Percentiles rank a stretch among this genome's conserved stretches.
These are phyloP conservation scores for Vulpes lagopus DNA, from an alignment of 2,113 vertebrate species.

Conservation along the genomic window DNA sequence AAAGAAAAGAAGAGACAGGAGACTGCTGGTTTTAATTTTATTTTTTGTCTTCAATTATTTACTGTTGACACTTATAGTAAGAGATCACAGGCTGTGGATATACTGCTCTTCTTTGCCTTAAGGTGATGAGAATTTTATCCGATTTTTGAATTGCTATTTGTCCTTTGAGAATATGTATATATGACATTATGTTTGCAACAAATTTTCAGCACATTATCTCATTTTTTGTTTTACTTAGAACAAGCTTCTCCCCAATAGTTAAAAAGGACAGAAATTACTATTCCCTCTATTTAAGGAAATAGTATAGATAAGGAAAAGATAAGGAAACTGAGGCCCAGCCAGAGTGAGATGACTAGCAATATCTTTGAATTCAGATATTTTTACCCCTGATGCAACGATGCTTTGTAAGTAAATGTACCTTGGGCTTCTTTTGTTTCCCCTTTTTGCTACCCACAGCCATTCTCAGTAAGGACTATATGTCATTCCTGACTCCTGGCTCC, in stretches of 20 bases:
- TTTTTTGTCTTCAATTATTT: conserved; percentile 33
- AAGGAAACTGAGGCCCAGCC: not conserved
- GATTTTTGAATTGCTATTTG: conserved; percentile 25
- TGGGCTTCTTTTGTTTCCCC: not conserved
- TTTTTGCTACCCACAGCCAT: not conserved
- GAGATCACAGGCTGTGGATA: not conserved
- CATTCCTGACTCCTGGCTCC: not conserved
- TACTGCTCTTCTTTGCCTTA: conserved; percentile 11
- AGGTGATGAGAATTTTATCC: not conserved
- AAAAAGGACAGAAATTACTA: conserved; percentile 6
- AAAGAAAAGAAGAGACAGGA: conserved; percentile 21
- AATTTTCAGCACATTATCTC: not conserved
- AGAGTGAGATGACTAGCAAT: not conserved
- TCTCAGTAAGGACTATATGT: not conserved
- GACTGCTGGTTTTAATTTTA: conserved; percentile 14
- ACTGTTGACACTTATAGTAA: not conserved
- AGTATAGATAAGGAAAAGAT: not conserved
- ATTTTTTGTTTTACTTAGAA: conserved; percentile 29
- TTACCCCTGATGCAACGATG: not conserved
- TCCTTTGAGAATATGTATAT: not conserved
- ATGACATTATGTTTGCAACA: not conserved
- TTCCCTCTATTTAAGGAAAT: not conserved
- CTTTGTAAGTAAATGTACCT: not conserved
- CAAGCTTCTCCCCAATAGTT: not conserved
- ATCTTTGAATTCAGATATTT: conserved; percentile 27